Conservation (phyloP, 2,797 vertebrate species). For the Pangasius sanitwongsei region DNA sequence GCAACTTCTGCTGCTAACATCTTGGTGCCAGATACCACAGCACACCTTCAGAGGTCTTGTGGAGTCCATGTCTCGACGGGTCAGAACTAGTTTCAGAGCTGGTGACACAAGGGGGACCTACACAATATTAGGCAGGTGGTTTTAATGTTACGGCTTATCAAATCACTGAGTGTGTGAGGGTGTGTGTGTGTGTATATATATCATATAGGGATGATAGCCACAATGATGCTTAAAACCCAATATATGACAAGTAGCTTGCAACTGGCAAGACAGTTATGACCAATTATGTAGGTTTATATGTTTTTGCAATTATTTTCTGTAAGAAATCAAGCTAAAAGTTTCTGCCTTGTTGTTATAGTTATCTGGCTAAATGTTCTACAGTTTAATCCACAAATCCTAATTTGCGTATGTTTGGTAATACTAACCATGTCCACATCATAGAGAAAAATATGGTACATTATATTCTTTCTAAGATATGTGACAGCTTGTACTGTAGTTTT, state of each 20-base stretch:
- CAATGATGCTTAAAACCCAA: background rate
- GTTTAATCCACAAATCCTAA: slow-evolving; percentile 61
- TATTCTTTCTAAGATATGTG: background rate
- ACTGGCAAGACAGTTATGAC: background rate
- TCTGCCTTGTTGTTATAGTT: slow-evolving; percentile 62
- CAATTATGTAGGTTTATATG: background rate
- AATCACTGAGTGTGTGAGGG: too few relatives aligned
- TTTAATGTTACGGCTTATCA: too few relatives aligned
- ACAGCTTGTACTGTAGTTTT: background rate
- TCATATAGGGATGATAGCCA: too few relatives aligned
- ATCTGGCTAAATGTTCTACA: slow-evolving; percentile 67
- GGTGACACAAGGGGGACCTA: too few relatives aligned
- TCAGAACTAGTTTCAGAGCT: too few relatives aligned
- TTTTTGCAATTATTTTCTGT: background rate
- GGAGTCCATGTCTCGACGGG: too few relatives aligned
- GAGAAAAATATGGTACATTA: background rate
- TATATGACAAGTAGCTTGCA: background rate
- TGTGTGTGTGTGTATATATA: too few relatives aligned
- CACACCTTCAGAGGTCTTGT: too few relatives aligned
- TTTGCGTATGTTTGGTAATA: slow-evolving; percentile 44
- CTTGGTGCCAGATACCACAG: too few relatives aligned
- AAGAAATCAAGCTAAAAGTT: background rate
- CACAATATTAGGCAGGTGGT: too few relatives aligned
- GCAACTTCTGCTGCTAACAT: too few relatives aligned
- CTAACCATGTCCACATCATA: background rate